A percentile compares a stretch with the other conserved stretches of the same genome.
These are phyloP conservation scores for Hylia prasina DNA, from an alignment of 2,113 vertebrate species.

Conservation along the genomic window DNA sequence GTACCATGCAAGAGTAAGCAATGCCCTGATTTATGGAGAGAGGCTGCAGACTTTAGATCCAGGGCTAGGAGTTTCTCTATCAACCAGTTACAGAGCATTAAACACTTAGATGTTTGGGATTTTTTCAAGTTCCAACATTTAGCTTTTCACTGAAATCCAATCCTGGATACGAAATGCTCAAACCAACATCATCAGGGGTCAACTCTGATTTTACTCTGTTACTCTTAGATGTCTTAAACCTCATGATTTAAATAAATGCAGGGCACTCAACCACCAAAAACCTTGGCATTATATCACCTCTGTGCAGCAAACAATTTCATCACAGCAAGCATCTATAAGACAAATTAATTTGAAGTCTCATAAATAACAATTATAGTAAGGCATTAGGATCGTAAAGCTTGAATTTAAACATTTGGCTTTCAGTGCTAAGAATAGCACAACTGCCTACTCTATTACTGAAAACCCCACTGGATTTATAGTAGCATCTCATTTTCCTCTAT, in stretches of 20 bases:
- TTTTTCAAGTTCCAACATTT: neutral
- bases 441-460: neutral
- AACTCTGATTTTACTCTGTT: neutral
- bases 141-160: neutral
- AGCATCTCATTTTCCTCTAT: conserved; percentile 22
- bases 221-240: neutral
- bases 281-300: neutral
- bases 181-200: neutral
- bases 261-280: neutral
- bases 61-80: neutral
- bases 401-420: neutral
- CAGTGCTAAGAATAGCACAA: neutral
- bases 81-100: neutral
- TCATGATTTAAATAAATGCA: neutral
- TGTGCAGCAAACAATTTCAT: neutral
- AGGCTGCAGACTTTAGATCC: neutral
- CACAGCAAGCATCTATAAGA: neutral
- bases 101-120: neutral
- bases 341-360: neutral
- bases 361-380: neutral
- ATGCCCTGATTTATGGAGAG: neutral
- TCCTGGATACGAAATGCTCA: neutral
- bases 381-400: neutral
- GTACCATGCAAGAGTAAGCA: neutral
- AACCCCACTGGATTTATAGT: neutral